phyloP scores from a whole-genome alignment of 2,888 invertebrate genomes.

The Geotrupes spiniger region DNA sequence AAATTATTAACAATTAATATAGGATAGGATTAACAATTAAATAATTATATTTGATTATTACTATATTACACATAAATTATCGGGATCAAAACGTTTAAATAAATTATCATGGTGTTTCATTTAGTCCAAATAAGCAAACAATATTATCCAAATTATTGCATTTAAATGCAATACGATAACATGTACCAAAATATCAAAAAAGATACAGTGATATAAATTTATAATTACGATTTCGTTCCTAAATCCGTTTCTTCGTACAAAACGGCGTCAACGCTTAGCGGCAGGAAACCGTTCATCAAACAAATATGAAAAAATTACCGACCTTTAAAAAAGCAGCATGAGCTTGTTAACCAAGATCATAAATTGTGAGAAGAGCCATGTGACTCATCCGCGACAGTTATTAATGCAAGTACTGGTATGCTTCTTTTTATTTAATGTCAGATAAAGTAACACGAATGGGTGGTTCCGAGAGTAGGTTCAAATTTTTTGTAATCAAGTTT shows the following conservation, averaged over 20 bases:
- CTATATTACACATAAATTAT: too few relatives aligned
- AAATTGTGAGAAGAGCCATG: conserved; percentile 37
- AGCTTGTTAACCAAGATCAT: conserved; percentile 40
- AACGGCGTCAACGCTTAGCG: conserved; percentile 8
- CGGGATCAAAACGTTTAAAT: too few relatives aligned
- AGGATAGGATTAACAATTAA: too few relatives aligned
- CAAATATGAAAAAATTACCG: conserved; percentile 35
- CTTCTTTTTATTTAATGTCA: conserved; percentile 24
- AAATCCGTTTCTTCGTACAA: conserved; percentile 8
- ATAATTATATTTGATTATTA: too few relatives aligned
- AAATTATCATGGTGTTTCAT: too few relatives aligned
- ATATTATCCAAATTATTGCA: too few relatives aligned
- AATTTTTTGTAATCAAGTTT: conserved; percentile 18
- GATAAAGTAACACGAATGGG: conserved; percentile 21
- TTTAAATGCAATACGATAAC: too few relatives aligned
- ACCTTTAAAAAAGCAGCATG: conserved; percentile 34
- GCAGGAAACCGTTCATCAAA: conserved; percentile 36
- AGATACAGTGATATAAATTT: conserved; percentile 15
- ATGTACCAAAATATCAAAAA: too few relatives aligned
- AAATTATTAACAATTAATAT: too few relatives aligned
- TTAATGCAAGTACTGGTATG: conserved; percentile 33
- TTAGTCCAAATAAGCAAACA: too few relatives aligned
- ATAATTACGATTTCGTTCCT: conserved; percentile 18
- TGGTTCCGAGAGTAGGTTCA: conserved; percentile 19
- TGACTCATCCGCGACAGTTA: conserved; percentile 38